A percentile compares a stretch with the other conserved stretches of the same genome.
Conservation (phyloP, 2,797 vertebrate genomes). For the Pseudotriccus pelzelni region DNA sequence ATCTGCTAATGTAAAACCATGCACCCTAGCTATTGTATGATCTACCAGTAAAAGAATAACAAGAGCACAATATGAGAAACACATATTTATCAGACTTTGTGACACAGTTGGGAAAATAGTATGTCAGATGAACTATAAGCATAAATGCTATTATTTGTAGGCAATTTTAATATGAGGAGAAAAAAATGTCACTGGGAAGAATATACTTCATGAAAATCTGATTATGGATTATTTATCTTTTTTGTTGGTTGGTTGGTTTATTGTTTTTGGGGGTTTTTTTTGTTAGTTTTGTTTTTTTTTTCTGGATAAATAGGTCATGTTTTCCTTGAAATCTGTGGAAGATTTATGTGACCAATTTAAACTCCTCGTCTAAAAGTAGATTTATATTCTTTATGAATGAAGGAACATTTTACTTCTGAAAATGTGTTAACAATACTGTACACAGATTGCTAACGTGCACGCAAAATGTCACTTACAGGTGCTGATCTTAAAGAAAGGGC, state of each 20-base stretch:
- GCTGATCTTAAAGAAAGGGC: slow-evolving; percentile 96
- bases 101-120: slow-evolving; percentile 23
- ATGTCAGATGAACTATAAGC: background rate
- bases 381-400: background rate
- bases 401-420: background rate
- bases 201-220: background rate
- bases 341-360: background rate
- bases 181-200: background rate
- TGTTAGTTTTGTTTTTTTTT: background rate
- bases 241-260: no score
- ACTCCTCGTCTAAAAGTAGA: background rate
- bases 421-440: background rate
- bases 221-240: background rate
- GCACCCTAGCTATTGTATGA: background rate
- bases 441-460: slow-evolving; percentile 10
- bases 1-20: background rate
- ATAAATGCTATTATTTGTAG: background rate
- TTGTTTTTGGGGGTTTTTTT: background rate
- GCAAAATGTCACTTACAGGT: slow-evolving; percentile 79
- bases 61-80: background rate
- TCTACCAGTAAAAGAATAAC: background rate
- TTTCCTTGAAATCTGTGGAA: slow-evolving; percentile 58
- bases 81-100: background rate
- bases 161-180: background rate
- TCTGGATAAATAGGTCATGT: background rate